A percentile compares a stretch with the other conserved stretches of the same genome.
These are phyloP conservation scores for Spisula subtruncata DNA, from an alignment of 2,888 invertebrate species.

Conservation along the genomic window DNA sequence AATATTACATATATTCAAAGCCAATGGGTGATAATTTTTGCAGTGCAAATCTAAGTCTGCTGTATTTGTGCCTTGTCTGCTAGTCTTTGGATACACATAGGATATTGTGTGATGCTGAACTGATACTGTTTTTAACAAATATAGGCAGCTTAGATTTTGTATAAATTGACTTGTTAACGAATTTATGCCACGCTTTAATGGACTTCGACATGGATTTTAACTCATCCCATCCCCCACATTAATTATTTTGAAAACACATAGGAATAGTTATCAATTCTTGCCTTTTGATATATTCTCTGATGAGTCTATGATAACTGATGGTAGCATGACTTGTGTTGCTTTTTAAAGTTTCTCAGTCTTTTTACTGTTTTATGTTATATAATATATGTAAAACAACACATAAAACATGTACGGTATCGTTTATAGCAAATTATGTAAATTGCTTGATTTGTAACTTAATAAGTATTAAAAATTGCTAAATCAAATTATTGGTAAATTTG, in stretches of 20 bases:
- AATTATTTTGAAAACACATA: conserved; percentile 40
- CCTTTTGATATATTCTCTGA: neutral
- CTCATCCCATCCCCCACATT: neutral
- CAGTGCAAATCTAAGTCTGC: conserved; percentile 44
- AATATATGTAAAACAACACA: too few species aligned
- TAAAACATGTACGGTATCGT: too few species aligned
- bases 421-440: too few species aligned
- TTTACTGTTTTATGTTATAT: too few species aligned
- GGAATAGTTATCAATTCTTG: conserved; percentile 10
- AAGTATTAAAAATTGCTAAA: too few species aligned
- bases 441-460: too few species aligned
- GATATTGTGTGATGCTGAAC: neutral
- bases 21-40: conserved; percentile 50
- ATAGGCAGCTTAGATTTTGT: conserved; percentile 41
- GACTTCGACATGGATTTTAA: conserved; percentile 53
- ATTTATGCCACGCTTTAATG: conserved; percentile 49
- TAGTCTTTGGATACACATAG: conserved; percentile 39
- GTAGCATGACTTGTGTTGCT: too few species aligned
- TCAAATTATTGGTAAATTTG: too few species aligned
- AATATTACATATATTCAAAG: conserved; percentile 29
- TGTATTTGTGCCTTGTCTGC: conserved; percentile 53
- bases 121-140: conserved; percentile 14
- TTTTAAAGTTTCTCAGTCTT: too few species aligned
- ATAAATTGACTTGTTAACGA: conserved; percentile 42
- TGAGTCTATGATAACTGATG: too few species aligned